Evolutionary conservation across 2,888 invertebrate genomes (phyloP), one percentile per base, ranked within the genome.

Genomic region (Hydraecia micacea): DNA sequence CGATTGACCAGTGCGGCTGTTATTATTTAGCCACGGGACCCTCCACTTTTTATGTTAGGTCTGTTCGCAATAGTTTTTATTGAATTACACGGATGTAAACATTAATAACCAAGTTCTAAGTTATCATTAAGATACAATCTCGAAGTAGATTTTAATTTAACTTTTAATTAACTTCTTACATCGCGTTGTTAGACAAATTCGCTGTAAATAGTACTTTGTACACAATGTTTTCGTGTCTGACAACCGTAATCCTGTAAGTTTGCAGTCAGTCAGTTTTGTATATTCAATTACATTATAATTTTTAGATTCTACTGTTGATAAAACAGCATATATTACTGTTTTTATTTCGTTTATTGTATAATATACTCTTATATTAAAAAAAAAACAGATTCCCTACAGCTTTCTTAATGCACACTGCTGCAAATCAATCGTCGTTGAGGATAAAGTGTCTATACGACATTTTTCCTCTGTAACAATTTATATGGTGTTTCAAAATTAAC

Each of bases 41-140:
- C n/a, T n/a, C n/a, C n/a, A n/a, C n/a, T n/a, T n/a, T n/a, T 67
- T 46, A 25, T 28, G 1, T n/a, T 55, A 55, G n/a, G 5, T 52
- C 32, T 1, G 70, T 60, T 71, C 25, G 55, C 65, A 55, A 58
- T 65, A 32, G 36, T 74, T 72, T 83, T 75, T 74, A 39, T 69
- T 46, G 8, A 63, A 68, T 83, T 84, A 80, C 55, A 63, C 70
- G 76, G 80, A 74, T 72, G 62, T 70, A 68, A 79, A 77, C 74
- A 66, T 65, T 32, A 25, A 63, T 60, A 76, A 74, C 67, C 9
- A 70, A 63, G 42, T 32, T 69, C 60, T 42, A 28, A 70, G 39
- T 80, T 70, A 85, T 80, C 58, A 79, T 83, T 80, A 81, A 79
- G 86, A 86, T 87, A 74, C 18, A 68, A 87, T 87, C 87, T 69